These are phyloP conservation scores for Malthinus seriepunctatus DNA, from an alignment of 2,888 invertebrate genomes.

Conservation along the genomic window DNA sequence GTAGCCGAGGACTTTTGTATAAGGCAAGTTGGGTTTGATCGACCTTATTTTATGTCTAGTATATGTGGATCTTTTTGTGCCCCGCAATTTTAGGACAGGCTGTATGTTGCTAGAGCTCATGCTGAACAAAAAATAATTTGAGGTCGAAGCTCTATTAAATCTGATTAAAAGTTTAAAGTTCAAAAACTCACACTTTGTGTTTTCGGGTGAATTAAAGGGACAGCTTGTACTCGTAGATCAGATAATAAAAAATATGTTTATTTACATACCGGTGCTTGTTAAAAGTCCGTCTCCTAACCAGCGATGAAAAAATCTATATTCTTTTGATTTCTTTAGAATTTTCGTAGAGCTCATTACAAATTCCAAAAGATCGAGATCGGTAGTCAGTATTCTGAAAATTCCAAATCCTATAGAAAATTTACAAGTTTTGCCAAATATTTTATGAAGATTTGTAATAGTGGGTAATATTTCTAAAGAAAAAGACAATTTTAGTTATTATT, in stretches of 20 bases:
- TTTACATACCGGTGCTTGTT: conserved; percentile 47
- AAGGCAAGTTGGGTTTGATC: no score
- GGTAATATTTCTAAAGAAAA: neutral
- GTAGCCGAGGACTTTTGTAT: no score
- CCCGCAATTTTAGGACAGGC: no score
- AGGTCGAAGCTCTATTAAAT: no score
- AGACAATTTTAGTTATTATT: neutral
- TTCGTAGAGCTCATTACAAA: conserved; percentile 42
- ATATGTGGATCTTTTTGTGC: no score
- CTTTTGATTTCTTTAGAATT: conserved; percentile 44
- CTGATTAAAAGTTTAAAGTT: no score
- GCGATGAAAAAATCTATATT: conserved; percentile 44
- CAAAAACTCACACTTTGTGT: no score
- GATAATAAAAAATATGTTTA: no score
- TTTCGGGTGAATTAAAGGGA: no score
- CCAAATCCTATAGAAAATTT: conserved; percentile 26
- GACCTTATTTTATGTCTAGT: no score
- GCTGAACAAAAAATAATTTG: neutral
- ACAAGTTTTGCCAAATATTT: conserved; percentile 21
- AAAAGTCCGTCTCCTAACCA: conserved; percentile 52
- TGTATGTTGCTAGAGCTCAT: no score
- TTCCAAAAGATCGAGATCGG: conserved; percentile 33
- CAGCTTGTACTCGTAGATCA: no score
- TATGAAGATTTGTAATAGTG: neutral
- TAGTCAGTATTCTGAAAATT: conserved; percentile 11